These are phyloP conservation scores for Drosophila lini DNA, from an alignment of 1,140 invertebrate species.

Conservation along the genomic window DNA sequence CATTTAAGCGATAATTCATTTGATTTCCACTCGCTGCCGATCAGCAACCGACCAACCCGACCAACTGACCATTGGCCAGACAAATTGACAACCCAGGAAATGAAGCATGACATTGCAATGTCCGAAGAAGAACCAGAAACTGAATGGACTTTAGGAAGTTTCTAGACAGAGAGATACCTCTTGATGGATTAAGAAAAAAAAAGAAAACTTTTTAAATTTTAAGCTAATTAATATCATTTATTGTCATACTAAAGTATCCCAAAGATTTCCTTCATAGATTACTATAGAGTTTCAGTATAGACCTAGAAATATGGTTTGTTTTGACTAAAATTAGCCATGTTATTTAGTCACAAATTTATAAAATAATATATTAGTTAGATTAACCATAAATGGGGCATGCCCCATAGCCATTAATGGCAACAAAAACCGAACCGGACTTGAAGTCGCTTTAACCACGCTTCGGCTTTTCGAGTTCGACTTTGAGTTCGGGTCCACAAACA, in stretches of 20 bases:
- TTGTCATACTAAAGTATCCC: too few species aligned
- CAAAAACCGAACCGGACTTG: constrained; percentile 39
- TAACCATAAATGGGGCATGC: not conserved
- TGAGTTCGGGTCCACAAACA: constrained; percentile 55
- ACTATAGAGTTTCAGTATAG: too few species aligned
- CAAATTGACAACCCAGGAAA: constrained; percentile 81
- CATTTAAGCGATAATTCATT: constrained; percentile 53
- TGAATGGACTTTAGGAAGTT: not conserved
- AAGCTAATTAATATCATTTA: too few species aligned
- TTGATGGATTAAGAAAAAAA: not conserved
- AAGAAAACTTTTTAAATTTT: too few species aligned
- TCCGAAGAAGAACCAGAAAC: constrained; percentile 51
- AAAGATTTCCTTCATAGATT: not conserved
- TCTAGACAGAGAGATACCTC: constrained; percentile 11
- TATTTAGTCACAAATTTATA: too few species aligned
- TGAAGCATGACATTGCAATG: constrained; percentile 81
- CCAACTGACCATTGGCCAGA: constrained; percentile 39
- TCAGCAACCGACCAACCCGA: constrained; percentile 3
- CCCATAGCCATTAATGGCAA: not conserved
- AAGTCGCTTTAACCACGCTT: constrained; percentile 61
- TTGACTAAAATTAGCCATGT: too few species aligned
- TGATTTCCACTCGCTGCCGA: constrained; percentile 40
- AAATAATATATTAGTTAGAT: too few species aligned
- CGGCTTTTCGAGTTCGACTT: constrained; percentile 58
- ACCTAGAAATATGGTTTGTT: too few species aligned